phyloP scores from a whole-genome alignment of 2,113 vertebrate genomes.

The Hymenochirus boettgeri region DNA sequence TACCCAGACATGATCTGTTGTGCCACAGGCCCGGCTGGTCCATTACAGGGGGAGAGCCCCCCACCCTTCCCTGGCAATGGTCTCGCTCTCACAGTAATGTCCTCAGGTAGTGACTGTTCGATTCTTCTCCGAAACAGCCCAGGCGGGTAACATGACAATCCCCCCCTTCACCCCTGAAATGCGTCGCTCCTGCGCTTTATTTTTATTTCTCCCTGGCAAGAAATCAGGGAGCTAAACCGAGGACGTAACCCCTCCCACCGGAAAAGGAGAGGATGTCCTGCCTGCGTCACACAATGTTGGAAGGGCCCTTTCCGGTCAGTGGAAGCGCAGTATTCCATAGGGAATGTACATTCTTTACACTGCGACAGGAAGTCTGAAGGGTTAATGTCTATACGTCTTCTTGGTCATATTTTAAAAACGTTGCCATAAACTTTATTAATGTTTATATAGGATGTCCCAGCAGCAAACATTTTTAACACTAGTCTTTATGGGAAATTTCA shows the following conservation, averaged over 20 bases:
- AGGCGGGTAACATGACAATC: constrained; percentile 26
- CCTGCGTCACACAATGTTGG: constrained; percentile 24
- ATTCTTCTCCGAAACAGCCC: constrained; percentile 23
- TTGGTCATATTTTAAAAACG: no score
- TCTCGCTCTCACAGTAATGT: no score
- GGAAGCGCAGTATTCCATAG: constrained; percentile 16
- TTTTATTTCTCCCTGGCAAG: background rate
- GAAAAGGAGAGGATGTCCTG: constrained; percentile 34
- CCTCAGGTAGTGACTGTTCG: constrained; percentile 5
- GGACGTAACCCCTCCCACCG: constrained; percentile 32
- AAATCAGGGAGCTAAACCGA: constrained; percentile 32
- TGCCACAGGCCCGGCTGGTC: constrained; percentile 55
- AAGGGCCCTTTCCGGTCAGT: constrained; percentile 22
- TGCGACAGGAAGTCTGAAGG: no score
- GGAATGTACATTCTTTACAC: no score
- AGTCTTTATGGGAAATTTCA: no score
- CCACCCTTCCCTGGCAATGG: background rate
- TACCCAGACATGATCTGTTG: constrained; percentile 40
- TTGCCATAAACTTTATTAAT: no score
- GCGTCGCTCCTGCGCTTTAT: no score
- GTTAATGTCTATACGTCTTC: no score
- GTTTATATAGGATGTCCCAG: no score
- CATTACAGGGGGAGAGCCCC: constrained; percentile 53
- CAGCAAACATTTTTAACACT: no score
- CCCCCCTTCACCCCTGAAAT: constrained; percentile 41